A percentile compares a stretch with the other conserved stretches of the same genome.
phyloP scores from a whole-genome alignment of 2,797 vertebrate genomes.

The Natrix natrix region DNA sequence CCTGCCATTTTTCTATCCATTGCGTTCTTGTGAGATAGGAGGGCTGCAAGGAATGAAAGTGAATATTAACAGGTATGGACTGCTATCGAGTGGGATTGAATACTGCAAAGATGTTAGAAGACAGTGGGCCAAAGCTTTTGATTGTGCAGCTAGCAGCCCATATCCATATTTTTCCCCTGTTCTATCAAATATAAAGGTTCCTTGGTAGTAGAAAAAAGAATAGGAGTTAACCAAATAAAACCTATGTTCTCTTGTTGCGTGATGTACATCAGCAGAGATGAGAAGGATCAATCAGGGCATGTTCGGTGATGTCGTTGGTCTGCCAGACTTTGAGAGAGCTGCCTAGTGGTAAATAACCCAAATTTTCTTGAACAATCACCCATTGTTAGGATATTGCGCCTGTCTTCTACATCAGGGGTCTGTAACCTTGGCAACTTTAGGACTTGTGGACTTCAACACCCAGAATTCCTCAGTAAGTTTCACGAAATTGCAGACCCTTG shows the following conservation, averaged over 20 bases:
- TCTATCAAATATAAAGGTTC: neutral
- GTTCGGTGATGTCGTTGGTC: neutral
- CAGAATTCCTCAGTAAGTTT: too few species aligned
- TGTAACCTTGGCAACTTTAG: too few species aligned
- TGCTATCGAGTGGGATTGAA: neutral
- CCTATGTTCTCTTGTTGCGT: neutral
- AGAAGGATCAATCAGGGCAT: neutral
- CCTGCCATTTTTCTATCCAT: neutral
- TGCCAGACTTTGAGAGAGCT: neutral
- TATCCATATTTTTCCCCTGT: neutral
- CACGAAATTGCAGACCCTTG: too few species aligned
- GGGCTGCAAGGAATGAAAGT: neutral
- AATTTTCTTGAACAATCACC: neutral
- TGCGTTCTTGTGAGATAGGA: neutral
- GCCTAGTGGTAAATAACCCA: neutral
- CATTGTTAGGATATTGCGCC: neutral
- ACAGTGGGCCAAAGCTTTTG: neutral
- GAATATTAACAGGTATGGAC: neutral
- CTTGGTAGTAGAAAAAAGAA: neutral
- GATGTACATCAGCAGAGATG: neutral
- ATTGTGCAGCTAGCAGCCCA: neutral
- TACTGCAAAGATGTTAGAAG: neutral
- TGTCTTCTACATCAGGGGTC: neutral
- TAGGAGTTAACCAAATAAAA: neutral
- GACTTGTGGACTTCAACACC: too few species aligned